phyloP scores from a whole-genome alignment of 2,113 vertebrate species.

The Cynopterus brachyotis region DNA sequence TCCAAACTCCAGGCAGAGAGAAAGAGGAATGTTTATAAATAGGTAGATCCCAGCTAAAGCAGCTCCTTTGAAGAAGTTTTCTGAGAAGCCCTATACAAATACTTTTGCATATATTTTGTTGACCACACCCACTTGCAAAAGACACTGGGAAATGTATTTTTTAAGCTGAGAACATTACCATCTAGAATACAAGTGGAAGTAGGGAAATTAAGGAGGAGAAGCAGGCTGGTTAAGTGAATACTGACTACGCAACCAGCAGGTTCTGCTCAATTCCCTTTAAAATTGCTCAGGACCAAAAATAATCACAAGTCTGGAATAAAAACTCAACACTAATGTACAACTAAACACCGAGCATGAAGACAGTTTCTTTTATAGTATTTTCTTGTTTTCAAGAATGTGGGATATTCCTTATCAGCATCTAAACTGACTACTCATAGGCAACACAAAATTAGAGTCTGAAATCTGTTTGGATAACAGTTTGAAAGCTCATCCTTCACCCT shows the following conservation, averaged over 20 bases:
- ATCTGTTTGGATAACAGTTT: neutral
- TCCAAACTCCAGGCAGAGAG: neutral
- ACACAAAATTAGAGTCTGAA: neutral
- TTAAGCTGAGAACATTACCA: neutral
- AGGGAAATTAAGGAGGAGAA: neutral
- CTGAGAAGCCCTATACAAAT: neutral
- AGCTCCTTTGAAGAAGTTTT: neutral
- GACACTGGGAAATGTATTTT: neutral
- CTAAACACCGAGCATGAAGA: neutral
- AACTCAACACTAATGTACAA: neutral
- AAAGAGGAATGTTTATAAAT: neutral
- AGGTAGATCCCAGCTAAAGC: neutral
- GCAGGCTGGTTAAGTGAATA: neutral
- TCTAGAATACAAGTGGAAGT: neutral
- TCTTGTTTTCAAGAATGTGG: neutral
- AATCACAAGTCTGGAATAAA: neutral
- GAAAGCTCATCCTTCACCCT: neutral
- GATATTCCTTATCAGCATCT: neutral
- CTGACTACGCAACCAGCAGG: neutral
- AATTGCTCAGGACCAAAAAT: neutral
- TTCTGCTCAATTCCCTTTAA: neutral
- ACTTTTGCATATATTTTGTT: neutral
- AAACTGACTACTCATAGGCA: neutral
- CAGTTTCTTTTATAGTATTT: neutral
- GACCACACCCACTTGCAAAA: neutral